phyloP scores from a whole-genome alignment of 2,797 vertebrate species.

The Helostoma temminkii region DNA sequence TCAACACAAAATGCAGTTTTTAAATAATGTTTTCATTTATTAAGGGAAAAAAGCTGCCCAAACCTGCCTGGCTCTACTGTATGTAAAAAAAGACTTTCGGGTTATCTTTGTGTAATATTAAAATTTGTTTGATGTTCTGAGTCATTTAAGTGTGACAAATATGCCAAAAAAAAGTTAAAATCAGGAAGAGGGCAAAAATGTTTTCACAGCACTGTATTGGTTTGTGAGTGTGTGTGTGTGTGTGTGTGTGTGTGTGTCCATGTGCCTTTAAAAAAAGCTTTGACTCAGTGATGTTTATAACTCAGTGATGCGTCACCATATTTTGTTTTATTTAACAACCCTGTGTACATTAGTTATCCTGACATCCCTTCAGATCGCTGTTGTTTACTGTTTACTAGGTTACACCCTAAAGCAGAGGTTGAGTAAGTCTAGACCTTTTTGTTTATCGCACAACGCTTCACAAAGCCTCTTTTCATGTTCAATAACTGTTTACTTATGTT shows the following conservation, averaged over 20 bases:
- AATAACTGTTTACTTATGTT: conserved; percentile 65
- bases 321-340: conserved; percentile 50
- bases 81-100: no score
- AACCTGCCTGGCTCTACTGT: no score
- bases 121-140: no score
- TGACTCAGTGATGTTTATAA: conserved; percentile 22
- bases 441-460: conserved; percentile 15
- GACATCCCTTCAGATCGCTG: conserved; percentile 52
- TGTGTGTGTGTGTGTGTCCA: neutral
- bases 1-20: no score
- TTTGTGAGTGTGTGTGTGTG: neutral
- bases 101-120: no score
- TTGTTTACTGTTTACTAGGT: conserved; percentile 66
- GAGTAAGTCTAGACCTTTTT: conserved; percentile 54
- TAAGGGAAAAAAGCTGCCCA: no score
- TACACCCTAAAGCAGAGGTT: conserved; percentile 57
- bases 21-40: no score
- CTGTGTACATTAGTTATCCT: conserved; percentile 43
- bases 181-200: no score
- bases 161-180: no score
- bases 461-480: conserved; percentile 36
- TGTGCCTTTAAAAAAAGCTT: no score
- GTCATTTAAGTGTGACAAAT: no score
- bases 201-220: no score
- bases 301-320: conserved; percentile 28